Evolutionary conservation across 2,888 invertebrate species (phyloP), one percentile per base, ranked within the genome.

Genomic region (Pasiphila rectangulata): DNA sequence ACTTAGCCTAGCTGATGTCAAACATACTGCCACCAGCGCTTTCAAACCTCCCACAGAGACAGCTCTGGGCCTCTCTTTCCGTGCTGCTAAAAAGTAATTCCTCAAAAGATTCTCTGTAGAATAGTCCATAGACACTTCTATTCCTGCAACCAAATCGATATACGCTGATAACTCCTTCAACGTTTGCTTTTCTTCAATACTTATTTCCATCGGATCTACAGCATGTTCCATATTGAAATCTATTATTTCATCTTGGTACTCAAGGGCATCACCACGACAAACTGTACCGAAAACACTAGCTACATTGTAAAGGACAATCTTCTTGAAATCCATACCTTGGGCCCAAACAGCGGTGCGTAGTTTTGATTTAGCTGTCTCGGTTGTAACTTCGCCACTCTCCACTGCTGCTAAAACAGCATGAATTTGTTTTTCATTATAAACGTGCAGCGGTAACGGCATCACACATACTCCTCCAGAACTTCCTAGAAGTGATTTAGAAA

Each of bases 321-420:
- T 87, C 55, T 84, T 86, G 4, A 80, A 78, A 53, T 86, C 76
- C 63, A 69, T 78, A 4, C 81, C 82, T 54, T 83, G 83, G 0
- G 83, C 82, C 88, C 88, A 88, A 25, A 88, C 69, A 1, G 85
- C 82, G 40, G 76, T 61, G 42, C 67, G 69, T 2, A 88, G 50
- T 58, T 74, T 74, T 1, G 65, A 57, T 49, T 64, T 72, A 16
- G 57, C 54, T 1, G 56, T 62, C 2, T 75, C 75, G 6, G 68
- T 67, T 7, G 52, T 52, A 9, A 86, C 63, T 57, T 77, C 72
- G 1, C 74, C 74, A 9, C 69, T 72, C 71, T 88, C 88, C 24
- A 88, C 65, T 3, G 73, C 69, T 6, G 78, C 66, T 12, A 84
- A 41, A 10, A 86, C 23, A 1, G 62, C 57, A 19, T 73, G 66